phyloP scores from a whole-genome alignment of 64 coral and sea anemone genomes.

The Cladopsammia gracilis region DNA sequence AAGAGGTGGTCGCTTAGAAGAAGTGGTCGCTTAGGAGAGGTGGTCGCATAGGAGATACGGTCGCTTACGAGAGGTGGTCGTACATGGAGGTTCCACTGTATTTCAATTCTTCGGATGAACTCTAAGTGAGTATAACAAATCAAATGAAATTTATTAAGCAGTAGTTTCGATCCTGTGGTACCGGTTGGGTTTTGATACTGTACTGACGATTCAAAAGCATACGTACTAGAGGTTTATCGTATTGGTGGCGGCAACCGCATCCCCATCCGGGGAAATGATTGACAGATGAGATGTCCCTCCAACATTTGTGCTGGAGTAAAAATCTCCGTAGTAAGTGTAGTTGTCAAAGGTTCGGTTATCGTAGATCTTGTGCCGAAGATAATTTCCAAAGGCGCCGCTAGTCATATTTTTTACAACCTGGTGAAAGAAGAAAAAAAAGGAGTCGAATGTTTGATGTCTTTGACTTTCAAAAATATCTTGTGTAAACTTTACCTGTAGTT shows the following conservation, averaged over 20 bases:
- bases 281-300: conserved; percentile 80
- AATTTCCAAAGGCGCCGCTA: conserved; percentile 59
- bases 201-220: background rate
- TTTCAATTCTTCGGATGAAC: too few species aligned
- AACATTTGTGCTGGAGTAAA: conserved; percentile 7
- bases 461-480: background rate
- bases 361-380: conserved; percentile 64
- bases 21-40: too few species aligned
- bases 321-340: conserved; percentile 74
- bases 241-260: conserved; percentile 76
- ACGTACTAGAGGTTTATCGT: conserved; percentile 83
- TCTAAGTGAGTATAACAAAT: too few species aligned
- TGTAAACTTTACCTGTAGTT: too few species aligned
- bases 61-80: too few species aligned
- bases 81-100: too few species aligned
- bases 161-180: too few species aligned
- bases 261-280: conserved; percentile 80
- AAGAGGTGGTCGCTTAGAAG: too few species aligned
- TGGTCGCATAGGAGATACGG: too few species aligned
- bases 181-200: too few species aligned
- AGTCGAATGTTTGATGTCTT: background rate
- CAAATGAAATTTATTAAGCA: too few species aligned
- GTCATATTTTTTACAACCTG: conserved; percentile 72
- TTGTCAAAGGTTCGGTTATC: conserved; percentile 82
- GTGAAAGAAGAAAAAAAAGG: background rate